A percentile compares a stretch with the other conserved stretches of the same genome.
phyloP scores from a whole-genome alignment of 2,888 invertebrate genomes.

The Sphaerophoria rueppellii region DNA sequence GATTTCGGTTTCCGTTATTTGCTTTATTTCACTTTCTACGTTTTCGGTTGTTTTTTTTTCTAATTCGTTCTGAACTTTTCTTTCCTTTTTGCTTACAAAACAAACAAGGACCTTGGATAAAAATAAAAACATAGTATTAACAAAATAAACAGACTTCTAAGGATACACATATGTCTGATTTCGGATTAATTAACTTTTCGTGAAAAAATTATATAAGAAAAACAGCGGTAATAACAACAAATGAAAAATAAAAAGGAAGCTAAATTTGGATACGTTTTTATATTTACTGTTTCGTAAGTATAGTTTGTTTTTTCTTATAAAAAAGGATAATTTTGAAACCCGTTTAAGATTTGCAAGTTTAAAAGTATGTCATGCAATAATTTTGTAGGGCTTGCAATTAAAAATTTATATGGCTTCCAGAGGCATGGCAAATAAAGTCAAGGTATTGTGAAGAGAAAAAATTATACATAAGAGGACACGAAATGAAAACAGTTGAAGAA shows the following conservation, averaged over 20 bases:
- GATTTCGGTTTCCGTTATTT: constrained; percentile 33
- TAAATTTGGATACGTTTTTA: constrained; percentile 5
- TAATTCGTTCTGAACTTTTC: constrained; percentile 30
- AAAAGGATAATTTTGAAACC: no score
- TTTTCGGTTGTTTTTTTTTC: constrained; percentile 3
- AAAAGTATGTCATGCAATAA: no score
- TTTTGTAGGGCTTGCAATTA: no score
- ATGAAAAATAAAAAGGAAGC: constrained; percentile 4
- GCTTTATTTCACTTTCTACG: constrained; percentile 30
- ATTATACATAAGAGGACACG: no score
- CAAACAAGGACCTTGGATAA: constrained; percentile 2
- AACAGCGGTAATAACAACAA: not conserved
- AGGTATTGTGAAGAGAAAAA: no score
- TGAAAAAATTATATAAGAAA: not conserved
- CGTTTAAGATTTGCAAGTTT: no score
- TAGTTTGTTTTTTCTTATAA: not conserved
- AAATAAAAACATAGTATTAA: not conserved
- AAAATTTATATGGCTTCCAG: no score
- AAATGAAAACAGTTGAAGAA: no score
- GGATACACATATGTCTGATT: constrained; percentile 1
- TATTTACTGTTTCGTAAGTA: constrained; percentile 10
- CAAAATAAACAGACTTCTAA: constrained; percentile 23
- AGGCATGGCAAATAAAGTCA: no score
- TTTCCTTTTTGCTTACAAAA: constrained; percentile 29
- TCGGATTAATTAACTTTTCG: not conserved